Percentiles rank a stretch among this genome's conserved stretches.
These are phyloP conservation scores for Sisyra nigra DNA, from an alignment of 2,888 invertebrate genomes.

Conservation along the genomic window DNA sequence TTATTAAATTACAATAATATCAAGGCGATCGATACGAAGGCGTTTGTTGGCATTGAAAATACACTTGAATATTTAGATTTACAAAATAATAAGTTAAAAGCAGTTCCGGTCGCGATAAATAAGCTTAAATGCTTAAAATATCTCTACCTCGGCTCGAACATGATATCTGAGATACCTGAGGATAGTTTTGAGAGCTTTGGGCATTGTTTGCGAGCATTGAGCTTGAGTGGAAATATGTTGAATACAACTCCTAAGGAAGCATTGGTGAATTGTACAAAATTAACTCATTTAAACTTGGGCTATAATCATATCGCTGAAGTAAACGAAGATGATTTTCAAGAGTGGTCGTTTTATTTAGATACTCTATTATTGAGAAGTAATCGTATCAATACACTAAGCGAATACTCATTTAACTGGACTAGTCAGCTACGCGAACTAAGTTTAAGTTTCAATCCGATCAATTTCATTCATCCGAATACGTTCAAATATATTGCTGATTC, in stretches of 20 bases:
- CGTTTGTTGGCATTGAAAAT: constrained; percentile 57
- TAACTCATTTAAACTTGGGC: constrained; percentile 73
- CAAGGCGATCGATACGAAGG: constrained; percentile 46
- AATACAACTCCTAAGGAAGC: constrained; percentile 51
- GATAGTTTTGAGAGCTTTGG: constrained; percentile 41
- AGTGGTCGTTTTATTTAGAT: constrained; percentile 64
- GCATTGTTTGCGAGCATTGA: constrained; percentile 55
- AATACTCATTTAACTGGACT: constrained; percentile 54
- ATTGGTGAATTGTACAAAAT: constrained; percentile 51
- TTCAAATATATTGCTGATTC: constrained; percentile 61
- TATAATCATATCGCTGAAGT: constrained; percentile 73
- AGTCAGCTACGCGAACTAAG: constrained; percentile 72
- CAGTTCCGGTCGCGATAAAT: constrained; percentile 53
- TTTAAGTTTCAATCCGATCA: constrained; percentile 79
- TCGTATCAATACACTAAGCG: constrained; percentile 54
- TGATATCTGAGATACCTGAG: constrained; percentile 42
- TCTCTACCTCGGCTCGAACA: constrained; percentile 69
- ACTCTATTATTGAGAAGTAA: constrained; percentile 74
- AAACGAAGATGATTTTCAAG: constrained; percentile 55
- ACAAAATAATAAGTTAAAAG: constrained; percentile 58
- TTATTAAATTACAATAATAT: constrained; percentile 68
- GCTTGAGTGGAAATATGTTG: constrained; percentile 67
- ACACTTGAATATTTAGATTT: constrained; percentile 67
- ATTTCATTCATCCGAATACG: constrained; percentile 63
- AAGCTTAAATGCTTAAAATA: constrained; percentile 54